A percentile compares a stretch with the other conserved stretches of the same genome.
Evolutionary conservation across 2,888 invertebrate genomes (phyloP).

Genomic region (Balanococcus diminutus): DNA sequence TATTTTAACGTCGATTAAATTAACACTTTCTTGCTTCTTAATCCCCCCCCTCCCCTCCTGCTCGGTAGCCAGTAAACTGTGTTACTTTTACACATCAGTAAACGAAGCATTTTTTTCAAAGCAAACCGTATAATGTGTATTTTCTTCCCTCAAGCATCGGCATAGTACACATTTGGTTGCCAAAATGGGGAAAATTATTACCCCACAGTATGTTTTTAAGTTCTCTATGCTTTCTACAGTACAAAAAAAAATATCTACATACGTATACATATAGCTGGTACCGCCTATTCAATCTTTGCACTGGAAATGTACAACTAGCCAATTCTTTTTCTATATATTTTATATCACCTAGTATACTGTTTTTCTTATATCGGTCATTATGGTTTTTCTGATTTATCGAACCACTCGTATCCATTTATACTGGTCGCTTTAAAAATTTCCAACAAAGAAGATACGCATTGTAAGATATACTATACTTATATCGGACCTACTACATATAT

Average conservation of each 20-base stretch:
- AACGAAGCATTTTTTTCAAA: not conserved
- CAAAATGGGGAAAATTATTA: constrained; percentile 36
- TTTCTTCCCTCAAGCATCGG: not conserved
- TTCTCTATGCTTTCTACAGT: not conserved
- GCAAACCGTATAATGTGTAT: not conserved
- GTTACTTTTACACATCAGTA: not conserved
- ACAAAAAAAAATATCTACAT: not conserved
- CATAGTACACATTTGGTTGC: not conserved
- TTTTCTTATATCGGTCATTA: constrained; percentile 2
- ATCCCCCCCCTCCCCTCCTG: not conserved
- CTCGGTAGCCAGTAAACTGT: not conserved
- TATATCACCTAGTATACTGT: not conserved
- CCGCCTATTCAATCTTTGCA: constrained; percentile 25
- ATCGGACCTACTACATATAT: not conserved
- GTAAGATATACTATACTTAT: not conserved
- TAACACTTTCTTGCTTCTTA: constrained; percentile 26
- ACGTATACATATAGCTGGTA: not conserved
- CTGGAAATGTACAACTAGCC: not conserved
- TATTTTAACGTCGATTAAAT: constrained; percentile 33
- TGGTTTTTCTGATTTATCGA: constrained; percentile 10
- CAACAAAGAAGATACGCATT: not conserved
- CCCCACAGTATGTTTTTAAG: constrained; percentile 9
- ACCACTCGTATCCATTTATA: constrained; percentile 14
- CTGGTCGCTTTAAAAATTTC: not conserved
- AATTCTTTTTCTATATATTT: not conserved